phyloP scores from a whole-genome alignment of 2,797 vertebrate genomes.

The Gymnothorax javanicus region DNA sequence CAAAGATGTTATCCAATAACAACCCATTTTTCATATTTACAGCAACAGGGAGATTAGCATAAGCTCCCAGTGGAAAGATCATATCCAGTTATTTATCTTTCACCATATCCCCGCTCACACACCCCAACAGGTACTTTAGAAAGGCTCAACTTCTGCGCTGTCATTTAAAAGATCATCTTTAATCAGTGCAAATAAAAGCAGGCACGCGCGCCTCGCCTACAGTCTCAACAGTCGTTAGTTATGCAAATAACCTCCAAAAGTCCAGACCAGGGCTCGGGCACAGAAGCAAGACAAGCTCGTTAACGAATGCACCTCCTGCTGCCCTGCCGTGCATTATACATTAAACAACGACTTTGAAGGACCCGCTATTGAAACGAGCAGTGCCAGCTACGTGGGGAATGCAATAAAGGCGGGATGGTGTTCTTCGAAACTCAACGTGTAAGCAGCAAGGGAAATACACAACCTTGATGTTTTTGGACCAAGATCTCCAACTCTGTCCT shows the following conservation, averaged over 20 bases:
- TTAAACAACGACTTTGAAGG: neutral
- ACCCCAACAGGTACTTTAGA: neutral
- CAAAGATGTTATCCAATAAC: neutral
- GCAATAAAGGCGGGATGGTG: neutral
- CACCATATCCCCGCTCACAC: neutral
- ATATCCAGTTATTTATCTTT: neutral
- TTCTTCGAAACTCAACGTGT: neutral
- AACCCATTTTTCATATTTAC: neutral
- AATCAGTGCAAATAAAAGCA: constrained; percentile 14
- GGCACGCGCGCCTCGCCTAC: neutral
- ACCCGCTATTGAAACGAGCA: neutral
- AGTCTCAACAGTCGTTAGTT: neutral
- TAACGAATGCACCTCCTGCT: neutral
- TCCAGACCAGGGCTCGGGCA: neutral
- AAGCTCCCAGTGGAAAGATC: neutral
- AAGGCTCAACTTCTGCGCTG: neutral
- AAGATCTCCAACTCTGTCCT: too few relatives aligned
- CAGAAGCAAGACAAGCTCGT: constrained; percentile 1
- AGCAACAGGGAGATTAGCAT: neutral
- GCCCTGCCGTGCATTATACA: neutral
- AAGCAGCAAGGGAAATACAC: too few relatives aligned
- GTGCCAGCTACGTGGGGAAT: neutral
- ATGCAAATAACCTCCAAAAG: neutral
- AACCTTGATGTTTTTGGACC: too few relatives aligned
- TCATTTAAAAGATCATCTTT: neutral